A percentile compares a stretch with the other conserved stretches of the same genome.
Evolutionary conservation across 2,113 vertebrate genomes (phyloP).

Genomic region (Argyrosomus japonicus): DNA sequence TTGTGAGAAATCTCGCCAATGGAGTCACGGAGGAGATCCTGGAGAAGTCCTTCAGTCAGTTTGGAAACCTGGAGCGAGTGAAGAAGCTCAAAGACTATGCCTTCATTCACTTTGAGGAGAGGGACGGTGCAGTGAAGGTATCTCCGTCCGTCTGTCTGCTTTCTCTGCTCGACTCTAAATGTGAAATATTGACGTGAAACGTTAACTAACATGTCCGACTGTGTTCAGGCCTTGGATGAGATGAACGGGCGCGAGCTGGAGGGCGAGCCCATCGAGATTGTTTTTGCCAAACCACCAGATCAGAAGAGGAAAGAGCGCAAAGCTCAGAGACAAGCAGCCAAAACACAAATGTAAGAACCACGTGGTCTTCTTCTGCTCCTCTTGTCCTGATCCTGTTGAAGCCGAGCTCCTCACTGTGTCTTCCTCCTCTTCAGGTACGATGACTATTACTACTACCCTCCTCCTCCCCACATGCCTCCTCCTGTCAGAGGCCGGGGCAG

Average conservation of each 20-base stretch:
- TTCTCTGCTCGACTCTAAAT: neutral
- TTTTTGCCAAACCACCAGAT: slow-evolving; percentile 98
- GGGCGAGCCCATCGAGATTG: slow-evolving; percentile 97
- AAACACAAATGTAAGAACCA: slow-evolving; percentile 92
- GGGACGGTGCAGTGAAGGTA: slow-evolving; percentile 97
- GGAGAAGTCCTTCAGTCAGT: slow-evolving; percentile 94
- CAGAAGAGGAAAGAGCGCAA: slow-evolving; percentile 99
- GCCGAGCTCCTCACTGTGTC: neutral
- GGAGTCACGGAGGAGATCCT: slow-evolving; percentile 96
- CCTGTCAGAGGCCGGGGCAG: slow-evolving; percentile 92
- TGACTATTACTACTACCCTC: slow-evolving; percentile 98
- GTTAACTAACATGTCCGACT: too few species aligned
- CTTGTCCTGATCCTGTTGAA: neutral
- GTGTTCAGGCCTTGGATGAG: slow-evolving; percentile 92
- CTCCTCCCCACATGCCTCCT: slow-evolving; percentile 94
- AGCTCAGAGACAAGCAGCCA: slow-evolving; percentile 96
- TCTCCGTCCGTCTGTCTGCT: too few species aligned
- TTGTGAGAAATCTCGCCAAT: slow-evolving; percentile 96
- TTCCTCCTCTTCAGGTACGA: slow-evolving; percentile 88
- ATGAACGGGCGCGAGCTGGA: slow-evolving; percentile 98
- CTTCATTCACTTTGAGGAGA: slow-evolving; percentile 97
- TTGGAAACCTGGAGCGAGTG: slow-evolving; percentile 97
- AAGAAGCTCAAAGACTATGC: slow-evolving; percentile 99
- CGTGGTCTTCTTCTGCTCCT: too few species aligned
- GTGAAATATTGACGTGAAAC: neutral